Percentiles rank a stretch among this genome's conserved stretches.
Conservation (phyloP, 2,797 vertebrate species). For the Fistularia commersonii region DNA sequence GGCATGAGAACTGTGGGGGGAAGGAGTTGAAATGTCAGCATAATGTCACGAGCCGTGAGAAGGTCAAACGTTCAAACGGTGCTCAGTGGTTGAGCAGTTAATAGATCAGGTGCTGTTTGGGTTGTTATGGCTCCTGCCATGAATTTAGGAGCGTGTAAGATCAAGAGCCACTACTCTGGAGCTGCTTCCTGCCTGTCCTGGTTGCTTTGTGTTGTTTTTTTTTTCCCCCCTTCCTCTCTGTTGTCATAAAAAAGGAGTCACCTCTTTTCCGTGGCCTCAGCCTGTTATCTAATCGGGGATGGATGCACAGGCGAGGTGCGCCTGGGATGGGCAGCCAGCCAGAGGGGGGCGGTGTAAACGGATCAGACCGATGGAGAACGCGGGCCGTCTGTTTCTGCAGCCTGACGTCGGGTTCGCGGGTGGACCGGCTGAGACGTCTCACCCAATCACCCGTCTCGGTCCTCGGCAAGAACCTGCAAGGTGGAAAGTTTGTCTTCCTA, state of each 20-base stretch:
- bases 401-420: not conserved
- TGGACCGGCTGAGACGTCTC: too few relatives aligned
- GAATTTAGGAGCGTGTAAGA: slow-evolving; percentile 5
- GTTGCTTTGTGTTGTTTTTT: too few relatives aligned
- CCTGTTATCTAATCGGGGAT: slow-evolving; percentile 2
- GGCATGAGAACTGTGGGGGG: slow-evolving; percentile 66
- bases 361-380: slow-evolving; percentile 24
- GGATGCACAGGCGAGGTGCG: not conserved
- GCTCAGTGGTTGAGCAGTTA: slow-evolving; percentile 69
- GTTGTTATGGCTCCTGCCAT: slow-evolving; percentile 54
- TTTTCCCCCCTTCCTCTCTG: too few relatives aligned
- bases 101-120: slow-evolving; percentile 64
- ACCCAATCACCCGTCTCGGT: too few relatives aligned
- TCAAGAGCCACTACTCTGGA: too few relatives aligned
- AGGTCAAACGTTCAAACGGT: slow-evolving; percentile 75
- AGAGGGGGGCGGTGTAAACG: slow-evolving; percentile 66
- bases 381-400: slow-evolving; percentile 17
- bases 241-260: too few relatives aligned
- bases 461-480: too few relatives aligned
- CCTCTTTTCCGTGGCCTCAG: not conserved
- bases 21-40: slow-evolving; percentile 78
- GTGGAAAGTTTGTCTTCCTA: too few relatives aligned
- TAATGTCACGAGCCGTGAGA: slow-evolving; percentile 73
- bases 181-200: not conserved
- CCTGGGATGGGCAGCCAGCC: slow-evolving; percentile 26